Percentiles rank a stretch among this genome's conserved stretches.
These are phyloP conservation scores for Cheilosia impressa DNA, from an alignment of 2,888 invertebrate species.

Conservation along the genomic window DNA sequence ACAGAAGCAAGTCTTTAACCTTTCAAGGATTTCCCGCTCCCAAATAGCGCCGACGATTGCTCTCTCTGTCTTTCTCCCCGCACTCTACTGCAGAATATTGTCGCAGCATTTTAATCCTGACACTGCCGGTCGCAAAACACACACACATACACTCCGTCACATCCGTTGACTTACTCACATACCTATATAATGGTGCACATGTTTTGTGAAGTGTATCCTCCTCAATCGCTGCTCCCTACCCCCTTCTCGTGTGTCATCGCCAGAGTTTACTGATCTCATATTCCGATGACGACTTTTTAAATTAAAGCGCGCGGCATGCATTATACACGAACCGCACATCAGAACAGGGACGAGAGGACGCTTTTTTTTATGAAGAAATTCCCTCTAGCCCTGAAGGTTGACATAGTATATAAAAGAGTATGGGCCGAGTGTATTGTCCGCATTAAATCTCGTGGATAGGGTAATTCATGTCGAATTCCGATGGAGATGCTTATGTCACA, in stretches of 20 bases:
- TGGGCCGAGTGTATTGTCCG: constrained; percentile 65
- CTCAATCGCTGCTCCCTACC: neutral
- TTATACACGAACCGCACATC: constrained; percentile 40
- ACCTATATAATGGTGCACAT: constrained; percentile 24
- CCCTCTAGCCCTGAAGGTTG: constrained; percentile 62
- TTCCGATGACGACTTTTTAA: constrained; percentile 68
- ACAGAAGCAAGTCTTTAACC: constrained; percentile 80
- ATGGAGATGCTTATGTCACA: constrained; percentile 58
- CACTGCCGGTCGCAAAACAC: constrained; percentile 19
- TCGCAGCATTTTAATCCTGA: constrained; percentile 69
- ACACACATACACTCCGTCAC: constrained; percentile 20
- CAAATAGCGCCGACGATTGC: constrained; percentile 58
- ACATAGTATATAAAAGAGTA: constrained; percentile 31
- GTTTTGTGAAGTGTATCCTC: constrained; percentile 55
- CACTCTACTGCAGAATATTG: constrained; percentile 37
- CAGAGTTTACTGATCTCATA: constrained; percentile 75
- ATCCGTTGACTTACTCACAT: constrained; percentile 51
- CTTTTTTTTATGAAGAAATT: constrained; percentile 24
- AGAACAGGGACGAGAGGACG: constrained; percentile 44
- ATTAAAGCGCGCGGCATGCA: constrained; percentile 69
- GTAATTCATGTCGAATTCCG: constrained; percentile 65
- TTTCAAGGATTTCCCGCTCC: constrained; percentile 80
- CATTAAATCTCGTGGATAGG: constrained; percentile 62
- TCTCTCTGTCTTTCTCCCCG: constrained; percentile 10
- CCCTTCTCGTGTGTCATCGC: constrained; percentile 5